These are phyloP conservation scores for Scolopax mira DNA, from an alignment of 2,113 vertebrate genomes.

Conservation along the genomic window DNA sequence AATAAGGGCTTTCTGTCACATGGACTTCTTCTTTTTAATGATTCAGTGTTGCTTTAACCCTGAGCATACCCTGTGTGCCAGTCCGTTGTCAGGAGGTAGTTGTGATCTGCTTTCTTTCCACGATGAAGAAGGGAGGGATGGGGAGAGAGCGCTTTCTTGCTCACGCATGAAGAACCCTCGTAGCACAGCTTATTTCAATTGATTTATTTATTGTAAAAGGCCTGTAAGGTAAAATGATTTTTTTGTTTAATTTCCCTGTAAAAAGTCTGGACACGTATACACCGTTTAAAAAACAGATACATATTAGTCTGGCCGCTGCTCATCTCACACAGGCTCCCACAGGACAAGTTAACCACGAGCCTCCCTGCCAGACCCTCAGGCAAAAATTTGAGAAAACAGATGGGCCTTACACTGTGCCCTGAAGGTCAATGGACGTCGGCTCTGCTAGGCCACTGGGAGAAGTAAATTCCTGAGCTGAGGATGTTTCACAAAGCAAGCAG, in stretches of 20 bases:
- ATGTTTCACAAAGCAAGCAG: not conserved
- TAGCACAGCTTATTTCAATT: not conserved
- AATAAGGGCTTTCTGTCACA: not conserved
- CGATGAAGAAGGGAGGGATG: not conserved
- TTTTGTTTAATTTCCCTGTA: not conserved
- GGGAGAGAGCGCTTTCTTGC: not conserved
- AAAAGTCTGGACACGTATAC: not conserved
- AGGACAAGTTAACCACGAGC: not conserved
- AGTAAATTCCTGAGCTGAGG: constrained; percentile 19
- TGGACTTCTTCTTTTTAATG: not conserved
- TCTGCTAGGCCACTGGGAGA: constrained; percentile 31
- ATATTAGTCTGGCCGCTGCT: not conserved
- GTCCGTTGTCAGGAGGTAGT: not conserved
- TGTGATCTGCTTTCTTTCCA: not conserved
- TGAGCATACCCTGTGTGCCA: not conserved
- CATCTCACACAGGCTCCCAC: not conserved
- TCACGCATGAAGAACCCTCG: not conserved
- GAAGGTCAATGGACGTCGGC: not conserved
- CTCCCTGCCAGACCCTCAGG: not conserved
- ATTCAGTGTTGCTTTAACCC: not conserved
- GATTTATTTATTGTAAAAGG: not conserved
- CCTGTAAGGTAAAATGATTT: not conserved
- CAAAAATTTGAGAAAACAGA: not conserved
- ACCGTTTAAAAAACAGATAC: not conserved
- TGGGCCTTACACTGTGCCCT: not conserved